Conservation (phyloP, 2,113 vertebrate genomes). For the Chitala chitala region DNA sequence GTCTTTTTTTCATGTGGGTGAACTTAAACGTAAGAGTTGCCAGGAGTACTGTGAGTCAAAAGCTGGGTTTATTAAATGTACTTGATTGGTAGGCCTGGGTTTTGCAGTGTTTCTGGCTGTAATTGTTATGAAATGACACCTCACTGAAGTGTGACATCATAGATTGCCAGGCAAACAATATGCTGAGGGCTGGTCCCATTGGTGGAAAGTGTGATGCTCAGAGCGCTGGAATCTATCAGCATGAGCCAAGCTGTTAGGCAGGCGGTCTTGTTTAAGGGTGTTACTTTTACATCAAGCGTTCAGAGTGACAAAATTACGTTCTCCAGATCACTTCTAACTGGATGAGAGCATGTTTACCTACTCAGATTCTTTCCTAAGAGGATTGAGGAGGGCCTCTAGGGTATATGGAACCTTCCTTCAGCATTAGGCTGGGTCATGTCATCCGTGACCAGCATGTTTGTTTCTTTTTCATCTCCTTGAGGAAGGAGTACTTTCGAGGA, state of each 20-base stretch:
- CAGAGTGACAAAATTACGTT: slow-evolving; percentile 58
- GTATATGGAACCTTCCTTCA: slow-evolving; percentile 33
- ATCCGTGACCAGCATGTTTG: not conserved
- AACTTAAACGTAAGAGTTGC: too few species aligned
- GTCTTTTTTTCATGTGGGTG: too few species aligned
- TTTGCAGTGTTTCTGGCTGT: too few species aligned
- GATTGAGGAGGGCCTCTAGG: slow-evolving; percentile 46
- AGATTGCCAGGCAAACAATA: too few species aligned
- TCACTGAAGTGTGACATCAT: too few species aligned
- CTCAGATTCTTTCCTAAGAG: slow-evolving; percentile 54
- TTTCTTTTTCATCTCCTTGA: slow-evolving; percentile 7
- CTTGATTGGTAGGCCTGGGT: too few species aligned
- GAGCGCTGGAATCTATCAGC: slow-evolving; percentile 54
- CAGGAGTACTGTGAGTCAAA: too few species aligned
- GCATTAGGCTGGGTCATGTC: slow-evolving; percentile 7
- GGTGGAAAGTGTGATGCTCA: slow-evolving; percentile 50
- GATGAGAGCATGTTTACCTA: slow-evolving; percentile 44
- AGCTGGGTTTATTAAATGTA: too few species aligned
- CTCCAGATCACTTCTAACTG: slow-evolving; percentile 50
- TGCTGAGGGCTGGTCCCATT: not conserved
- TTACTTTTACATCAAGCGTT: slow-evolving; percentile 55
- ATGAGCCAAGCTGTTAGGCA: slow-evolving; percentile 44
- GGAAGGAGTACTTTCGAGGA: not conserved
- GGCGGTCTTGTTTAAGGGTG: slow-evolving; percentile 48
- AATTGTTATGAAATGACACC: too few species aligned